Evolutionary conservation across 2,797 vertebrate genomes (phyloP), one percentile per base, ranked within the genome.

Genomic region (Vultur gryphus): DNA sequence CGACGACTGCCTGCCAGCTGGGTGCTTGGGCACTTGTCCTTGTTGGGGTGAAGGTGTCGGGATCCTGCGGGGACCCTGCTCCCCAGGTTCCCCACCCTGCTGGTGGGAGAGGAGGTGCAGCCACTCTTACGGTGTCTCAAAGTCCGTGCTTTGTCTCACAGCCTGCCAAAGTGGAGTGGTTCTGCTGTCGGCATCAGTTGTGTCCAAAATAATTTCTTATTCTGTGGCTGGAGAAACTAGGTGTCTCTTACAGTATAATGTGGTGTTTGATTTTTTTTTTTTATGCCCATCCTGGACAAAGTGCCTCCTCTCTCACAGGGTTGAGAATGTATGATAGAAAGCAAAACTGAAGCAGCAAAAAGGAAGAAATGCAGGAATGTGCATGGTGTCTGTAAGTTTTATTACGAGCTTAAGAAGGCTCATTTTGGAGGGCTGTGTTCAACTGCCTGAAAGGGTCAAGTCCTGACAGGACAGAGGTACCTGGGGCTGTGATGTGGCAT

Each of bases 391-490:
- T 81, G 7, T 21, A 16, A 75, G 37, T 20, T 81, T 76, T 70
- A 11, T 51, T 21, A 18, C 0, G 2, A 69, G 52, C 35, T 71
- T 62, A 8, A 61, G 49, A 78, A 72, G 28, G 39, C 57, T 77
- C 5, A 0, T 59, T 49, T 67, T 72, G 48, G 66, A 79, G 52
- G 59, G 43, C 70, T 95, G 41, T 7, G 5, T 39, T 87, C 44
- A 84, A 58, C 70, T 80, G 70, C 73, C 73, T 84, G 83, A 9
- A 25, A 66, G 26, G 70, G 59, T 95, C 84, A 65, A 77, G 90
- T 87, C 71, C 91, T 87, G 84, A 46, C 94, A 97, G 77, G 83
- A 76, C 3, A 2, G n/a, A 13, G 4, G 28, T 69, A 54, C 78
- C 35, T 80, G 57, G n/a, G 61, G 61, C 29, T 93, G 75, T 51